phyloP scores from a whole-genome alignment of 2,113 vertebrate species.

The Casuarius casuarius region DNA sequence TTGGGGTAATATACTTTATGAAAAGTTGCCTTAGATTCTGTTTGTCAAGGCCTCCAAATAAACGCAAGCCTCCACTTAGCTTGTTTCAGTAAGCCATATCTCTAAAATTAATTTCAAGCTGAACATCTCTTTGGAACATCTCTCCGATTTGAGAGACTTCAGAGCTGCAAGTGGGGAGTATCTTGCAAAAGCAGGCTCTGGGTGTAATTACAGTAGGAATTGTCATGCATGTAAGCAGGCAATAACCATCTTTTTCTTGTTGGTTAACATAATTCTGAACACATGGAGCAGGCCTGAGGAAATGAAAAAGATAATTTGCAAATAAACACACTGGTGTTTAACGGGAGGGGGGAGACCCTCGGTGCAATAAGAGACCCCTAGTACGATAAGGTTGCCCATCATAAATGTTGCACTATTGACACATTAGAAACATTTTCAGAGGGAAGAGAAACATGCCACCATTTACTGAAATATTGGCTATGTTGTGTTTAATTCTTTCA shows the following conservation, averaged over 20 bases:
- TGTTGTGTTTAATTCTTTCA: conserved; percentile 22
- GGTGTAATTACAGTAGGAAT: not conserved
- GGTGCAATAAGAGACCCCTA: not conserved
- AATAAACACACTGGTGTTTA: not conserved
- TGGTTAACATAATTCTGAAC: not conserved
- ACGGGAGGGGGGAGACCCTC: not conserved
- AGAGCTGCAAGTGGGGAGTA: not conserved
- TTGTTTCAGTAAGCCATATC: not conserved
- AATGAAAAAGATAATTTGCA: not conserved
- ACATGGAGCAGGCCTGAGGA: not conserved
- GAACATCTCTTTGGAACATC: not conserved
- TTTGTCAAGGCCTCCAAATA: not conserved
- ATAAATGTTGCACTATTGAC: not conserved
- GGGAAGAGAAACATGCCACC: not conserved
- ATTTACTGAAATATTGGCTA: not conserved
- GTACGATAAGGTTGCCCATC: not conserved
- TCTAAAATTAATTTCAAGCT: not conserved
- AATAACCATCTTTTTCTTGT: not conserved
- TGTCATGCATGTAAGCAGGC: not conserved
- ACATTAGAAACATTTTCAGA: not conserved
- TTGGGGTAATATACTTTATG: not conserved
- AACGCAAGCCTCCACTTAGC: not conserved
- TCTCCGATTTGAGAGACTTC: not conserved
- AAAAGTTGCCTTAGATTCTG: not conserved
- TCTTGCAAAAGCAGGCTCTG: not conserved